A percentile compares a stretch with the other conserved stretches of the same genome.
phyloP scores from a whole-genome alignment of 2,797 vertebrate species.

The Hemitrygon akajei region DNA sequence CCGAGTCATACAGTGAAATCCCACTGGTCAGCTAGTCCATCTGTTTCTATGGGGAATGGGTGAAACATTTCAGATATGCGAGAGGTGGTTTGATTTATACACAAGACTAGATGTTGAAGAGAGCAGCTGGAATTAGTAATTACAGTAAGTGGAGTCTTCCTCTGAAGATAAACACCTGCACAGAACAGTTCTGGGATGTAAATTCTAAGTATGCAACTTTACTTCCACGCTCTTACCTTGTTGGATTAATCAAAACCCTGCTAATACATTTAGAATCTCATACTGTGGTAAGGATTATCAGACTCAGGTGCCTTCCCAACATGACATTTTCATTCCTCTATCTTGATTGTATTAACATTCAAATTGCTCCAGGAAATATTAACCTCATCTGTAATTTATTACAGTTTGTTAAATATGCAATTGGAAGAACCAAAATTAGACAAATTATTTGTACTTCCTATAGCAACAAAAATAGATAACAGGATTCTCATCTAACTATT shows the following conservation, averaged over 20 bases:
- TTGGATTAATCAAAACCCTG: background rate
- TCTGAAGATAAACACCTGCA: background rate
- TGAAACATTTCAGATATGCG: background rate
- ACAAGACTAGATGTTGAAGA: background rate
- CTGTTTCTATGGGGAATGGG: background rate
- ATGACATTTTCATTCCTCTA: background rate
- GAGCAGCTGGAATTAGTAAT: background rate
- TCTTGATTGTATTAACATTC: background rate
- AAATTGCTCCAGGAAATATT: background rate
- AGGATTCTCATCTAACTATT: too few relatives aligned
- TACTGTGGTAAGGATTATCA: background rate
- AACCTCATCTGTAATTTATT: conserved; percentile 3
- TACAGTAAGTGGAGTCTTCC: background rate
- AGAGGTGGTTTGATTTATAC: background rate
- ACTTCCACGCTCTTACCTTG: background rate
- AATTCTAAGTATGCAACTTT: background rate
- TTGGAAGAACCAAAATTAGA: background rate
- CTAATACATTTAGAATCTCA: background rate
- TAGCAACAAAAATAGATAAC: background rate
- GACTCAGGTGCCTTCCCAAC: background rate
- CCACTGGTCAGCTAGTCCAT: too few relatives aligned
- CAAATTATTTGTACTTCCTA: background rate
- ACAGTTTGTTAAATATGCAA: background rate
- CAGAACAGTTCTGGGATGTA: background rate
- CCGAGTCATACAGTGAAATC: too few relatives aligned